Evolutionary conservation across 2,888 invertebrate species (phyloP), one percentile per base, ranked within the genome.

Genomic region (Dysmachus trigonus): DNA sequence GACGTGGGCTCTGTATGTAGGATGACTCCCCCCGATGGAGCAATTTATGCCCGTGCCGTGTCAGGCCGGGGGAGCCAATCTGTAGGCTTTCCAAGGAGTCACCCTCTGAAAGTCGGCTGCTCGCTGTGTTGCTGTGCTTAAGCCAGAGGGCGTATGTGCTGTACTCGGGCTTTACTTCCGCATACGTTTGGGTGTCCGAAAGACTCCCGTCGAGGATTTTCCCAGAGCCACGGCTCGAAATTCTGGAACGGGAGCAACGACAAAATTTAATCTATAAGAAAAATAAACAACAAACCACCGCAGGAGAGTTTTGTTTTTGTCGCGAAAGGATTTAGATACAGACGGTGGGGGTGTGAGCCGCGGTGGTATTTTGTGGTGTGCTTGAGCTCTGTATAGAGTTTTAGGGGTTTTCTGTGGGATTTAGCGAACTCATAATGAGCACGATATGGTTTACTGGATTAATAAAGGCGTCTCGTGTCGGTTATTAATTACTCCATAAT

Each of bases 81-180:
- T 97, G 96, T 89, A 95, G 93, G 86, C 95, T 95, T 92, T 96
- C 96, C 92, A 98, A 95, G 90, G 97, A 97, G 92, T 98, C 98
- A 86, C 98, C 97, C 91, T 98, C 98, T 79, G 97, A 97, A 88
- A 97, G 93, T 86, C 95, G 94, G 88, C 95, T 95, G 88, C 95
- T 95, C 87, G 96, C 95, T 88, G 95, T 95, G 90, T 95, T 95
- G 94, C 97, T 97, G 92, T 97, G 97, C 91, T 97, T 94, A 90
- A 97, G 93, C 97, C 97, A 97, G 88, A 96, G 96, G 27, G 96
- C 95, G 90, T 97, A 97, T 90, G 96, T 96, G 82, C 95, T 95
- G 90, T 96, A 96, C 90, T 96, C 96, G 53, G 96, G 96, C 89
- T 94, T 94, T 15, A 94, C 94, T 90, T 94, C 94, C 0, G 94